phyloP scores from a whole-genome alignment of 1,140 invertebrate genomes.

The Drosophila murphyi region DNA sequence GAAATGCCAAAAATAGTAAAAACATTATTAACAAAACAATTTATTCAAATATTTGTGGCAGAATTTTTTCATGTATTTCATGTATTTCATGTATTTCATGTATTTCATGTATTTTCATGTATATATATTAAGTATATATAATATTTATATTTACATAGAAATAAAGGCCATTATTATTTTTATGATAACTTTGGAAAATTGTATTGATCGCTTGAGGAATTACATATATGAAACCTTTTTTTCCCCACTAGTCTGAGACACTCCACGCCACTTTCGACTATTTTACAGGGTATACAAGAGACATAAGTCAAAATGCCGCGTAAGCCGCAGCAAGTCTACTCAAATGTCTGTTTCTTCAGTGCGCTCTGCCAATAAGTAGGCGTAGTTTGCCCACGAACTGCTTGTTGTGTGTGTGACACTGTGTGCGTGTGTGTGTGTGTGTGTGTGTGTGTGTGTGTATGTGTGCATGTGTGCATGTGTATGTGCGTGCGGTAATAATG shows the following conservation, averaged over 20 bases:
- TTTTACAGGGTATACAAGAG: conserved; percentile 17
- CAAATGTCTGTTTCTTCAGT: not conserved
- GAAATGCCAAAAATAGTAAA: no score
- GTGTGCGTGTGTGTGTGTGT: not conserved
- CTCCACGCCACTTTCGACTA: not conserved
- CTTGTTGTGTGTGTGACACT: not conserved
- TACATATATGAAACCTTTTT: no score
- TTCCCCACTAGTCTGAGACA: not conserved
- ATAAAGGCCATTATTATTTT: no score
- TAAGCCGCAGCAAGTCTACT: conserved; percentile 22
- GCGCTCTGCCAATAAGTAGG: conserved; percentile 35
- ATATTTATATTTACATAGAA: no score
- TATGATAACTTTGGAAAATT: no score
- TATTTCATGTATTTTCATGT: no score
- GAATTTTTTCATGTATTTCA: no score
- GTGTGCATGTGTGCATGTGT: conserved; percentile 9
- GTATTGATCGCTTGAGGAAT: no score
- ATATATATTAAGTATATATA: no score
- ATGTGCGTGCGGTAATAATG: conserved; percentile 53
- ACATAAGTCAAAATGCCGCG: conserved; percentile 42
- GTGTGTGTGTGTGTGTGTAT: not conserved
- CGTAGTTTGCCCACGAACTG: conserved; percentile 19
- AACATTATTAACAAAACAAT: no score
- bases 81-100: no score
- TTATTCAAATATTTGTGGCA: no score